Percentiles rank a stretch among this genome's conserved stretches.
Conservation (phyloP, 2,113 vertebrate genomes). For the Pterocles gutturalis region DNA sequence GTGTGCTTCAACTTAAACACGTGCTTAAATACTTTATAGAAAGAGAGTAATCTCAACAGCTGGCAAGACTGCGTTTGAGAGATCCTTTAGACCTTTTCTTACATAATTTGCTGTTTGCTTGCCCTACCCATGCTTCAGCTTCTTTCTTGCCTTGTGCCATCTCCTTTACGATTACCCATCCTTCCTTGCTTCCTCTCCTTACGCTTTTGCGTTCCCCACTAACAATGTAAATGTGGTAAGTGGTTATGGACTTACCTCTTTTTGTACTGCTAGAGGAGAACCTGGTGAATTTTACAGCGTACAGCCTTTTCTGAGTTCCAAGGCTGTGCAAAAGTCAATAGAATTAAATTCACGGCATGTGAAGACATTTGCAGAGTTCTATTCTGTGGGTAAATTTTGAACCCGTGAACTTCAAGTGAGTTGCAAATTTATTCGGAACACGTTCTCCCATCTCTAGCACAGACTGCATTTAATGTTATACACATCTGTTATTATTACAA, state of each 20-base stretch:
- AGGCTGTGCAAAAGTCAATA: slow-evolving; percentile 4
- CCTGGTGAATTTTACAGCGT: not conserved
- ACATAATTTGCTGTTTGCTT: not conserved
- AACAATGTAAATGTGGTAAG: not conserved
- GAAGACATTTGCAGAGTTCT: slow-evolving; percentile 29
- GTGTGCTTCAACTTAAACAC: slow-evolving; percentile 5
- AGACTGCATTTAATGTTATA: slow-evolving; percentile 77
- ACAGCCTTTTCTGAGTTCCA: not conserved
- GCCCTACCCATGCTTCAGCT: not conserved
- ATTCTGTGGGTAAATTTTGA: slow-evolving; percentile 70
- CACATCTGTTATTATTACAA: slow-evolving; percentile 84
- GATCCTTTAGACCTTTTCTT: not conserved
- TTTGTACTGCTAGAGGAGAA: not conserved
- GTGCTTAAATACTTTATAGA: slow-evolving; percentile 4
- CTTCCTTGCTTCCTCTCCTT: not conserved
- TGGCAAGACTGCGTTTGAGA: not conserved
- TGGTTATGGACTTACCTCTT: not conserved
- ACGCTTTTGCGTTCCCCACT: not conserved
- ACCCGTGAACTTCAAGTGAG: slow-evolving; percentile 64
- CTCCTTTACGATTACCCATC: not conserved
- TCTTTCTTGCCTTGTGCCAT: not conserved
- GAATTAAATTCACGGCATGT: slow-evolving; percentile 25
- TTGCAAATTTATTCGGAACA: slow-evolving; percentile 69
- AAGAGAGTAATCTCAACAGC: not conserved
- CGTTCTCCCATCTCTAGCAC: slow-evolving; percentile 54